Conservation (phyloP, 2,888 invertebrate species). For the Blomia tropicalis region DNA sequence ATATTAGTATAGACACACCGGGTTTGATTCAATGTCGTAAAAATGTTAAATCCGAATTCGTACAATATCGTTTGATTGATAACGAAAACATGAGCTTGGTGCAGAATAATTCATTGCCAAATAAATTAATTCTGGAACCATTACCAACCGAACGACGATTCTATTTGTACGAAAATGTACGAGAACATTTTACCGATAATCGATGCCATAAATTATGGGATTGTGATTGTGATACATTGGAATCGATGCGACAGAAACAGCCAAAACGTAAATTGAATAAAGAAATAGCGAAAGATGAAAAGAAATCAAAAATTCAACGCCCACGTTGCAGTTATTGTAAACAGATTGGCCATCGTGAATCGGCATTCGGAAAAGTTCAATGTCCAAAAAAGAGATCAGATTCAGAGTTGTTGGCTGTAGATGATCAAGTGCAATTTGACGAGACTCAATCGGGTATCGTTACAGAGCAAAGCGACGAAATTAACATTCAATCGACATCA, state of each 20-base stretch:
- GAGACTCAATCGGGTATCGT: too few species aligned
- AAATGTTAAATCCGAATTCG: neutral
- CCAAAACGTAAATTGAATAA: neutral
- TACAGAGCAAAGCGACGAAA: too few species aligned
- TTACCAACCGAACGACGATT: neutral
- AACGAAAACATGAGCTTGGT: constrained; percentile 13
- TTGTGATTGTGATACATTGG: neutral
- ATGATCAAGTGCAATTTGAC: too few species aligned
- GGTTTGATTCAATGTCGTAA: constrained; percentile 19
- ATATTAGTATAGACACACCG: constrained; percentile 19
- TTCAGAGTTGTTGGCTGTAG: constrained; percentile 8
- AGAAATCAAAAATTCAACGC: neutral
- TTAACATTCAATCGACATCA: too few species aligned
- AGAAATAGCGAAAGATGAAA: constrained; percentile 12
- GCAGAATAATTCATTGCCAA: constrained; percentile 7
- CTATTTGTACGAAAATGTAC: constrained; percentile 17
- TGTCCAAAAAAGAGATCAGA: constrained; percentile 23
- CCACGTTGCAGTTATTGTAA: constrained; percentile 22
- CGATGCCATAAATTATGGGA: neutral
- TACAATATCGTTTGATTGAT: constrained; percentile 13
- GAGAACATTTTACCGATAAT: neutral
- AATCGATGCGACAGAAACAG: neutral
- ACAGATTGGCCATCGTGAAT: constrained; percentile 19
- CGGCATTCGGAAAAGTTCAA: constrained; percentile 18
- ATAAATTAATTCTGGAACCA: constrained; percentile 7